phyloP scores from a whole-genome alignment of 2,113 vertebrate species.

The Archilochus colubris region DNA sequence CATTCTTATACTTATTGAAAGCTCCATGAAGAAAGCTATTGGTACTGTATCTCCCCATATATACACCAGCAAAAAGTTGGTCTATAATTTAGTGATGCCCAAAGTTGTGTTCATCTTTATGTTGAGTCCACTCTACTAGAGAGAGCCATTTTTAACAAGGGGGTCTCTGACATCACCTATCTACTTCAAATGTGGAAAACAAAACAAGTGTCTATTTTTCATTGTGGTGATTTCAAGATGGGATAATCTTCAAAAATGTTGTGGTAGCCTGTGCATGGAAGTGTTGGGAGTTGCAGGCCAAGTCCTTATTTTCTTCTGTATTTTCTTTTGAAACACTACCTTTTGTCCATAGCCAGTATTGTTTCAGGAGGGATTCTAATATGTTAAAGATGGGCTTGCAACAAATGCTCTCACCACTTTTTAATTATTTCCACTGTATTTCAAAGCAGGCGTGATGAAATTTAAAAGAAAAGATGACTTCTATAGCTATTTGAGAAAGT shows the following conservation, averaged over 20 bases:
- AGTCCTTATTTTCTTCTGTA: slow-evolving; percentile 33
- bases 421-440: slow-evolving; percentile 64
- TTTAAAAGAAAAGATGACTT: slow-evolving; percentile 47
- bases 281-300: slow-evolving; percentile 38
- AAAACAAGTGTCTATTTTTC: slow-evolving; percentile 13
- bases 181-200: background rate
- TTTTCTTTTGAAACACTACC: slow-evolving; percentile 55
- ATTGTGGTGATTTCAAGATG: slow-evolving; percentile 1
- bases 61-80: background rate
- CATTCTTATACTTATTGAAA: background rate
- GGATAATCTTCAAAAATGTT: slow-evolving; percentile 12
- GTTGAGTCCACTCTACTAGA: background rate
- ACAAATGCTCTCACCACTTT: slow-evolving; percentile 46
- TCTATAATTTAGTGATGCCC: background rate
- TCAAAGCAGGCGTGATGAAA: slow-evolving; percentile 50
- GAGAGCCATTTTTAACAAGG: background rate
- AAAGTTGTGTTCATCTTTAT: background rate
- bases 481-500: slow-evolving; percentile 3
- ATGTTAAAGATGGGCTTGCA: slow-evolving; percentile 65
- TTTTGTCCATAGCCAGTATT: slow-evolving; percentile 67
- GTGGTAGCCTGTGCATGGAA: slow-evolving; percentile 3
- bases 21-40: background rate
- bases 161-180: background rate
- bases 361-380: slow-evolving; percentile 66
- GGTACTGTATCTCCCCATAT: background rate